Evolutionary conservation across 2,113 vertebrate genomes (phyloP).

Genomic region (Psettodes erumei): DNA sequence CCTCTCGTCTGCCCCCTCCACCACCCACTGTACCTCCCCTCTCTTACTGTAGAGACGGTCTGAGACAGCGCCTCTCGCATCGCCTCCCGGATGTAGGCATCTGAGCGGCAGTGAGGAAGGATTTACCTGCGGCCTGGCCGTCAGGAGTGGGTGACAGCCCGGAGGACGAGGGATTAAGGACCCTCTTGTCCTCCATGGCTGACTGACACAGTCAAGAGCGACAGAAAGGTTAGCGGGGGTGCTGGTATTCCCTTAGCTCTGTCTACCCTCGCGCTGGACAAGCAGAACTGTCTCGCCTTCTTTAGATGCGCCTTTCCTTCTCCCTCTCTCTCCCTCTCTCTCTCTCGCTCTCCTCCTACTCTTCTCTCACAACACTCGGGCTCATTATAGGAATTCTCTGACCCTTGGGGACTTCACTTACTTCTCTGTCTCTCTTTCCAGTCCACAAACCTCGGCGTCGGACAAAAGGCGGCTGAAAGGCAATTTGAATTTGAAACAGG

Average conservation of each 20-base stretch:
- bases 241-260: constrained; percentile 60
- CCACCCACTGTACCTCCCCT: neutral
- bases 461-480: constrained; percentile 81
- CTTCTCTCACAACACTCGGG: constrained; percentile 53
- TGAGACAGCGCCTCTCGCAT: constrained; percentile 19
- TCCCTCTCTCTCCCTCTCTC: constrained; percentile 23
- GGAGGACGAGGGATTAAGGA: constrained; percentile 61
- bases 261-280: constrained; percentile 44
- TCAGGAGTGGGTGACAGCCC: constrained; percentile 50
- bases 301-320: constrained; percentile 40
- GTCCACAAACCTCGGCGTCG: constrained; percentile 77
- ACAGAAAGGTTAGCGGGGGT: constrained; percentile 58
- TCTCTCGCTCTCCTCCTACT: constrained; percentile 20
- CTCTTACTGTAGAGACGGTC: neutral
- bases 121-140: constrained; percentile 37
- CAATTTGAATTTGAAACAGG: constrained; percentile 85
- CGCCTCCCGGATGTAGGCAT: constrained; percentile 13
- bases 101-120: constrained; percentile 32
- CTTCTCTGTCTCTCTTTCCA: constrained; percentile 76
- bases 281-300: constrained; percentile 58
- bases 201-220: constrained; percentile 66
- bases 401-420: constrained; percentile 79
- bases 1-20: constrained; percentile 32
- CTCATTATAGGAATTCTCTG: constrained; percentile 73
- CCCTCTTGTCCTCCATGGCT: constrained; percentile 59